A percentile compares a stretch with the other conserved stretches of the same genome.
Conservation (phyloP, 1,140 invertebrate species). For the Subanguina moxae region DNA sequence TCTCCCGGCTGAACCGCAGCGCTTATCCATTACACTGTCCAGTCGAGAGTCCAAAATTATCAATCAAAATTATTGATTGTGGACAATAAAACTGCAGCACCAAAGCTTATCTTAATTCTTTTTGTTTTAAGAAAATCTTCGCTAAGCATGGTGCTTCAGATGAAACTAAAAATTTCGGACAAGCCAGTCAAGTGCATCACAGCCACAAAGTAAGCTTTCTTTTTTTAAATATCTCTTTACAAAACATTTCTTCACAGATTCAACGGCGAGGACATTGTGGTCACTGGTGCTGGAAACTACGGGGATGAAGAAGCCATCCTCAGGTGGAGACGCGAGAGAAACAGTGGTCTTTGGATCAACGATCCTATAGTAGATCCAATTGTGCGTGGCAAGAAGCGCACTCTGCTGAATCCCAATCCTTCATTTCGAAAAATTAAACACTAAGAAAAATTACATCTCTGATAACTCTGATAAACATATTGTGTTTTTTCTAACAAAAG, state of each 20-base stretch:
- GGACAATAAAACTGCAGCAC: no score
- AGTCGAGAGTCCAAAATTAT: no score
- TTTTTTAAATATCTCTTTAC: neutral
- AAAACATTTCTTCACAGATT: conserved; percentile 47
- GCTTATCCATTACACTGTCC: no score
- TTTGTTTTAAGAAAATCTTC: conserved; percentile 15
- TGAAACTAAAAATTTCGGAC: conserved; percentile 59
- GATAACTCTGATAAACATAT: no score
- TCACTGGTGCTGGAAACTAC: conserved; percentile 63
- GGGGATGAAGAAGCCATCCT: conserved; percentile 64
- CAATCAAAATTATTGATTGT: no score
- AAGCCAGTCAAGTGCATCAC: conserved; percentile 62
- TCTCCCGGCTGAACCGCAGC: no score
- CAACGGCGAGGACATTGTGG: conserved; percentile 59
- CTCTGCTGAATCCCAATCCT: conserved; percentile 9
- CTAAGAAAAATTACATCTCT: neutral
- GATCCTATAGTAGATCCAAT: conserved; percentile 62
- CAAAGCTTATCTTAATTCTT: no score
- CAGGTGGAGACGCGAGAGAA: conserved; percentile 62
- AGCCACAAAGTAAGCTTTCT: conserved; percentile 38
- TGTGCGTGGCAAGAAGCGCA: conserved; percentile 32
- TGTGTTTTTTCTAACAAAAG: no score
- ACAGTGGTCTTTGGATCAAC: conserved; percentile 64
- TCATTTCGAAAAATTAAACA: neutral
- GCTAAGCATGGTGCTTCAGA: conserved; percentile 30